These are phyloP conservation scores for Melipona quadrifasciata DNA, from an alignment of 1,140 invertebrate genomes.

Conservation along the genomic window DNA sequence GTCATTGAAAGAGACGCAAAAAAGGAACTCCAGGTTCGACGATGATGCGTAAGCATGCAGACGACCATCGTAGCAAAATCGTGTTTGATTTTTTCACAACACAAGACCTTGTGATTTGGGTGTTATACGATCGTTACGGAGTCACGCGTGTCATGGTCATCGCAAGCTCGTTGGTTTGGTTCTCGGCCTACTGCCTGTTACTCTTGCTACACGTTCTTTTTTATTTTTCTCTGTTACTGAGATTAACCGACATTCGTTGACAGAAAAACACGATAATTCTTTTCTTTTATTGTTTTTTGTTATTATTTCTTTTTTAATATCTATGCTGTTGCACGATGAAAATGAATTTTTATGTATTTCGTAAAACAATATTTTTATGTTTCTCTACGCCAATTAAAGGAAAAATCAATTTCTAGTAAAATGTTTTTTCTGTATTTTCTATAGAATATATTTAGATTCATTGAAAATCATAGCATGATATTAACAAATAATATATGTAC, in stretches of 20 bases:
- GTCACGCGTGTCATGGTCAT: conserved; percentile 62
- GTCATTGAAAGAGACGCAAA: conserved; percentile 30
- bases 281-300: background rate
- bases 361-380: background rate
- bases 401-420: background rate
- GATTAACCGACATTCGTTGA: background rate
- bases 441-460: background rate
- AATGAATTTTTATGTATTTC: background rate
- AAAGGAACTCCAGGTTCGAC: conserved; percentile 47
- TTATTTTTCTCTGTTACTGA: background rate
- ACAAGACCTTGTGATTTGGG: conserved; percentile 42
- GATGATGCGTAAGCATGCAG: conserved; percentile 41
- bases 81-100: conserved; percentile 65
- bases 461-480: background rate
- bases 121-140: conserved; percentile 44
- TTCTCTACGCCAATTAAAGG: background rate
- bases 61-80: conserved; percentile 36
- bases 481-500: background rate
- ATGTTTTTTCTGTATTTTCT: background rate
- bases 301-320: background rate
- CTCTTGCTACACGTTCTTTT: background rate
- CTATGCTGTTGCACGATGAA: background rate
- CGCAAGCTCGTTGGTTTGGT: conserved; percentile 20
- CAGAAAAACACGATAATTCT: background rate
- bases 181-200: conserved; percentile 3